phyloP scores from a whole-genome alignment of 2,797 vertebrate species.

The Scolopax bukidnonensis region DNA sequence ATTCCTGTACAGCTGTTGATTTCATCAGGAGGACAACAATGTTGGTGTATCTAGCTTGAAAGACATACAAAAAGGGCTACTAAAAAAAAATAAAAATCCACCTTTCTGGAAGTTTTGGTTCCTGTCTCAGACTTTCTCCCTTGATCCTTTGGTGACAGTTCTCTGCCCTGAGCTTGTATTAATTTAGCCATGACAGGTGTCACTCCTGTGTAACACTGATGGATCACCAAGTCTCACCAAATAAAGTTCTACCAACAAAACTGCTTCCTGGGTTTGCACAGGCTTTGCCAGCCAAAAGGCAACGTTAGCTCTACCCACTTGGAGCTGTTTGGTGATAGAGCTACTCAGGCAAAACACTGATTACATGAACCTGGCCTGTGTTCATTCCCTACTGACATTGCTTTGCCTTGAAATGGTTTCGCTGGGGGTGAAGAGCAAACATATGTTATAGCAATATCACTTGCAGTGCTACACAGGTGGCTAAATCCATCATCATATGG shows the following conservation, averaged over 20 bases:
- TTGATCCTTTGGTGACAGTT: background rate
- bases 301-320: background rate
- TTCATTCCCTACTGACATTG: background rate
- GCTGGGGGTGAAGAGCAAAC: conserved; percentile 28
- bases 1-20: background rate
- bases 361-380: background rate
- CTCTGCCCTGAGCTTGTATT: background rate
- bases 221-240: background rate
- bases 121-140: background rate
- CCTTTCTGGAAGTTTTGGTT: background rate
- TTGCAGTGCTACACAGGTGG: conserved; percentile 51
- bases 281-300: background rate
- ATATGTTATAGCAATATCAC: conserved; percentile 51
- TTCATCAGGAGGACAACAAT: background rate
- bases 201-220: background rate
- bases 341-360: background rate
- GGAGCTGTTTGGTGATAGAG: background rate
- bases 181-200: background rate
- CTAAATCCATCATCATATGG: conserved; percentile 63
- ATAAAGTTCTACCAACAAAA: background rate
- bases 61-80: background rate
- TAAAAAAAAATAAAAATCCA: background rate
- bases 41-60: background rate
- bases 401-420: conserved; percentile 53
- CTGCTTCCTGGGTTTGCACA: background rate